Base-by-base conservation (phyloP, 2,888 invertebrate species). In the Eutolmus rufibarbis region DNA sequence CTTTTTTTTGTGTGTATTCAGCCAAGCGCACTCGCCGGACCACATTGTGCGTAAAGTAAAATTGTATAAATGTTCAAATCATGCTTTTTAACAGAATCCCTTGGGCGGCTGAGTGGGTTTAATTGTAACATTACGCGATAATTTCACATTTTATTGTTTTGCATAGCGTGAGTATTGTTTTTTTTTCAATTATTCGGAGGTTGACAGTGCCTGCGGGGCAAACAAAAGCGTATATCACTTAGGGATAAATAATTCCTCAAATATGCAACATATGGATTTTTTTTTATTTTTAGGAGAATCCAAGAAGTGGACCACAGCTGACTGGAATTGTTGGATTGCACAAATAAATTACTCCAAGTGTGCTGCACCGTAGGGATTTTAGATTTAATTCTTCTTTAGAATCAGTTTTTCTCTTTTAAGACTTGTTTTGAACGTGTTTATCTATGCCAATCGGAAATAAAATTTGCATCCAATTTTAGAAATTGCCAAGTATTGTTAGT, bases 161-260 rank as follows among this genome's bases (percentile, higher is more conserved):
- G 19, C 12, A 14, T 56, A 34, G 82, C 37, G 57, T 76, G 34
- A 74, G 77, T 40, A 56, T 81, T 56, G 8, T 77, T 40, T 77
- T 40, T 57, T 66, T 82, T 56, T 82, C 40, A 76, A 57, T 37
- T 79, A 37, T 66, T 82, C 82, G 82, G 82, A 82, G 82, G 82
- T 82, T 82, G 82, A 66, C 34, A 76, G 34, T 40, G 76, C 40
- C 19, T 76, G 76, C 8, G 34, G 23, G 66, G 23, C 19, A 66
- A 66, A 23, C 12, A 66, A 66, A 66, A 66, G 9, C 23, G 23
- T 66, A 51, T 51, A 51, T 51, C 51, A 57, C 57, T 57, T 23
- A 57, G 12, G 57, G 57, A 28, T 66, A 66, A 66, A 66, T 66
- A 66, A 66, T 66, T 66, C 66, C 66, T 66, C 23, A 66, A 66